Conservation (phyloP, 2,888 invertebrate genomes). For the Allolobophora icterica region DNA sequence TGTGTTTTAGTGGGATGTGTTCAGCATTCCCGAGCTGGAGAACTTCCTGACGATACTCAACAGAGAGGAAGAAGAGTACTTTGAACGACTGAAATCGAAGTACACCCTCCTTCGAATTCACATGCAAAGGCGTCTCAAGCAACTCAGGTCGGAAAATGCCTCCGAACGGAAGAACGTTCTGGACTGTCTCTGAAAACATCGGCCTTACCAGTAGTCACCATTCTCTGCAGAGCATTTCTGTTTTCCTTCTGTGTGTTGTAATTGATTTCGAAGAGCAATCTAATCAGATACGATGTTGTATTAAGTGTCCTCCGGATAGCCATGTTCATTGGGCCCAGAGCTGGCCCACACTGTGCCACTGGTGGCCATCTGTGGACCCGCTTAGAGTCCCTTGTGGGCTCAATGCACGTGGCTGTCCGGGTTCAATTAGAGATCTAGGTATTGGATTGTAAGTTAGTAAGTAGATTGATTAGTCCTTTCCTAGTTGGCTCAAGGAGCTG, state of each 20-base stretch:
- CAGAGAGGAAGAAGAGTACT: constrained; percentile 68
- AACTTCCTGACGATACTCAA: constrained; percentile 70
- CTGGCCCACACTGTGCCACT: not conserved
- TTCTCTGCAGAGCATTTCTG: not conserved
- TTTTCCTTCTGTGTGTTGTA: not conserved
- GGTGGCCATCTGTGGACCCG: not conserved
- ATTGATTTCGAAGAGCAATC: not conserved
- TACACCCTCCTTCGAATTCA: constrained; percentile 54
- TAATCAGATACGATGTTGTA: not conserved
- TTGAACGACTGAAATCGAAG: constrained; percentile 67
- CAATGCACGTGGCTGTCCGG: not conserved
- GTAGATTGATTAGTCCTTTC: not conserved
- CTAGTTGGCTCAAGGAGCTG: not conserved
- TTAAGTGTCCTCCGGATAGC: not conserved
- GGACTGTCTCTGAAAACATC: not conserved
- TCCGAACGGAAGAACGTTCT: not conserved
- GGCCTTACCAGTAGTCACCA: not conserved
- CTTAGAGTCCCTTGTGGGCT: not conserved
- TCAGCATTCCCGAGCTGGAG: constrained; percentile 69
- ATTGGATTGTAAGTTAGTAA: too few relatives aligned
- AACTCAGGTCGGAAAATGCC: constrained; percentile 23
- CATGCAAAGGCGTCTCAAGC: constrained; percentile 34
- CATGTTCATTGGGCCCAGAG: not conserved
- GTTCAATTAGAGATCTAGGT: not conserved
- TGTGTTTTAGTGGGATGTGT: constrained; percentile 67